Evolutionary conservation across 2,113 vertebrate genomes (phyloP).

Genomic region (Sprattus sprattus): DNA sequence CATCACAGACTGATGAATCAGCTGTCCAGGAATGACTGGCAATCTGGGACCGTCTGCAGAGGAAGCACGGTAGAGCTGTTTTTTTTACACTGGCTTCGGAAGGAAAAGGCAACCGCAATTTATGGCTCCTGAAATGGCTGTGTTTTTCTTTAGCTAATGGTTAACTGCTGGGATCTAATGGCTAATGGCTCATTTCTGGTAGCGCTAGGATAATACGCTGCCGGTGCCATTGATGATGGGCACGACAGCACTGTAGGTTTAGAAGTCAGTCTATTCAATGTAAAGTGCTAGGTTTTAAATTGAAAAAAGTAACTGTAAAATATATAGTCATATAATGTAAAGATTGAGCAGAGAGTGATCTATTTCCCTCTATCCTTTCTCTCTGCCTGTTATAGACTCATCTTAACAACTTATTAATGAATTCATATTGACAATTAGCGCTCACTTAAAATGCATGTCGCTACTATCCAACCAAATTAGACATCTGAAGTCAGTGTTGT

Average conservation of each 20-base stretch:
- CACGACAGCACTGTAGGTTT: not conserved
- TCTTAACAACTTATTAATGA: too few relatives aligned
- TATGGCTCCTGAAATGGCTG: constrained; percentile 3
- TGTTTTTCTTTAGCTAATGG: not conserved
- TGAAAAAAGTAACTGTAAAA: too few relatives aligned
- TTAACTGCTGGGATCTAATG: not conserved
- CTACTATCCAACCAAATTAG: not conserved
- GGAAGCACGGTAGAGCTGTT: not conserved
- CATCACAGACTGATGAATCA: not conserved
- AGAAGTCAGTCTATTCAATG: not conserved
- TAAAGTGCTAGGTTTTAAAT: not conserved
- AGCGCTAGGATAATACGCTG: not conserved
- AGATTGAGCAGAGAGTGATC: not conserved
- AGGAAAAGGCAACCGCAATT: not conserved
- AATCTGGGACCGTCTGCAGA: not conserved
- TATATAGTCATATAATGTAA: too few relatives aligned
- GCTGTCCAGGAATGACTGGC: not conserved
- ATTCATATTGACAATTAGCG: too few relatives aligned
- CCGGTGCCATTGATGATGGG: not conserved
- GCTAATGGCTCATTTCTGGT: constrained; percentile 6
- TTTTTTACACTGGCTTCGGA: not conserved
- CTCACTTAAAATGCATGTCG: too few relatives aligned
- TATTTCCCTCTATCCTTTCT: too few relatives aligned
- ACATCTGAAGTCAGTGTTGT: not conserved
- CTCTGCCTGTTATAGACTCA: too few relatives aligned